Conservation (phyloP, 2,888 invertebrate genomes). For the Melitaea athalia region DNA sequence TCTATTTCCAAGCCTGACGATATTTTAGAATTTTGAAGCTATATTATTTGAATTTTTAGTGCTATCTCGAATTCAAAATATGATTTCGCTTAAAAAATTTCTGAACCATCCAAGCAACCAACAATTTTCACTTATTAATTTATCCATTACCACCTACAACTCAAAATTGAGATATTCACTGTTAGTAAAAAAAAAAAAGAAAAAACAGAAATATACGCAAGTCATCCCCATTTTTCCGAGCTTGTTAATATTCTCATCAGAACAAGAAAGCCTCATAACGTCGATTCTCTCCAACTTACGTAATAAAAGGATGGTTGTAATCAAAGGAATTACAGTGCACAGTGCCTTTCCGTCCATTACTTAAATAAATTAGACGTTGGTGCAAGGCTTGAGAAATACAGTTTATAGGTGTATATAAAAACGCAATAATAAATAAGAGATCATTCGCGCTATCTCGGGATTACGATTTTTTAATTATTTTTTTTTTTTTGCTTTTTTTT, state of each 20-base stretch:
- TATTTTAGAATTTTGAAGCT: too few relatives aligned
- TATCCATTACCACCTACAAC: too few relatives aligned
- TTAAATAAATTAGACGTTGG: slow-evolving; percentile 38
- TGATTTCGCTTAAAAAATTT: too few relatives aligned
- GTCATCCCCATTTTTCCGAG: not conserved
- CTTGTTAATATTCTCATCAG: not conserved
- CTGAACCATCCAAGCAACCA: too few relatives aligned
- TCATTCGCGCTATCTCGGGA: too few relatives aligned
- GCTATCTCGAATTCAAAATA: too few relatives aligned
- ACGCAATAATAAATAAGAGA: too few relatives aligned
- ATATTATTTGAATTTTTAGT: too few relatives aligned
- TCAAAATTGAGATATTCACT: not conserved
- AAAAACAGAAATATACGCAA: not conserved
- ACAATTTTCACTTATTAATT: too few relatives aligned
- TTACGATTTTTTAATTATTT: too few relatives aligned
- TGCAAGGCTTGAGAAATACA: slow-evolving; percentile 22
- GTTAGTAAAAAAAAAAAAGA: not conserved
- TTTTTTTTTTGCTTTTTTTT: too few relatives aligned
- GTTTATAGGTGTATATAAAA: not conserved
- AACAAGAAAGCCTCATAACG: not conserved
- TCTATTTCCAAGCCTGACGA: too few relatives aligned
- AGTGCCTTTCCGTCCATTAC: slow-evolving; percentile 36
- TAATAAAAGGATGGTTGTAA: slow-evolving; percentile 16
- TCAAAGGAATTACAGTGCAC: slow-evolving; percentile 19
- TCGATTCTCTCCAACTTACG: not conserved